Conservation (phyloP, 2,888 invertebrate genomes). For the Scaptomyza parva region DNA sequence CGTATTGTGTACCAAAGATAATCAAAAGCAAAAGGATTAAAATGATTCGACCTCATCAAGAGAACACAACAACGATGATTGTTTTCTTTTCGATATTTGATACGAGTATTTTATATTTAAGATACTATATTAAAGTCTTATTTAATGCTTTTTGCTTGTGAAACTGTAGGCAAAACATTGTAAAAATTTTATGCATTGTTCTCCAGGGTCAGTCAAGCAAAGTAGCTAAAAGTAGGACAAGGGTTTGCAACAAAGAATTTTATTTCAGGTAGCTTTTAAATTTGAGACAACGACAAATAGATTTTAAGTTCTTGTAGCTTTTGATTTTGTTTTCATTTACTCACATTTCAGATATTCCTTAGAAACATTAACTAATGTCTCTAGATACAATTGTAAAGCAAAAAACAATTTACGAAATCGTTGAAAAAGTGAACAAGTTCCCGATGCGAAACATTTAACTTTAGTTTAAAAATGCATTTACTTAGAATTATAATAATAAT, state of each 20-base stretch:
- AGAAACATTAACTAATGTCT: no score
- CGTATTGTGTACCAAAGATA: slow-evolving; percentile 24
- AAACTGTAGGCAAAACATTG: neutral
- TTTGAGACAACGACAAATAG: neutral
- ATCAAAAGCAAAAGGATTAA: slow-evolving; percentile 22
- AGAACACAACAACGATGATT: neutral
- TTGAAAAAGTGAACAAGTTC: no score
- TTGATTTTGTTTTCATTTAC: neutral
- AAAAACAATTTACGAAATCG: no score
- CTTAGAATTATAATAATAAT: no score
- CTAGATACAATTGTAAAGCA: no score
- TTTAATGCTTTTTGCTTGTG: neutral
- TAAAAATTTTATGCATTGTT: neutral
- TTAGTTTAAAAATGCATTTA: no score
- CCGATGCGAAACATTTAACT: no score
- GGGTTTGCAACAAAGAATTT: neutral
- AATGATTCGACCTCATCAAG: slow-evolving; percentile 1
- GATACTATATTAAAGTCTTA: neutral
- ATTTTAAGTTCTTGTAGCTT: neutral
- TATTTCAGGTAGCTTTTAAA: neutral
- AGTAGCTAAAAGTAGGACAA: neutral
- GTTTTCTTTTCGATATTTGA: neutral
- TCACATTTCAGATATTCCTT: no score
- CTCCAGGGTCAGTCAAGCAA: neutral
- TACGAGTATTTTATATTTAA: neutral